Evolutionary conservation across 2,888 invertebrate species (phyloP).

Genomic region (Drosophila birchii): DNA sequence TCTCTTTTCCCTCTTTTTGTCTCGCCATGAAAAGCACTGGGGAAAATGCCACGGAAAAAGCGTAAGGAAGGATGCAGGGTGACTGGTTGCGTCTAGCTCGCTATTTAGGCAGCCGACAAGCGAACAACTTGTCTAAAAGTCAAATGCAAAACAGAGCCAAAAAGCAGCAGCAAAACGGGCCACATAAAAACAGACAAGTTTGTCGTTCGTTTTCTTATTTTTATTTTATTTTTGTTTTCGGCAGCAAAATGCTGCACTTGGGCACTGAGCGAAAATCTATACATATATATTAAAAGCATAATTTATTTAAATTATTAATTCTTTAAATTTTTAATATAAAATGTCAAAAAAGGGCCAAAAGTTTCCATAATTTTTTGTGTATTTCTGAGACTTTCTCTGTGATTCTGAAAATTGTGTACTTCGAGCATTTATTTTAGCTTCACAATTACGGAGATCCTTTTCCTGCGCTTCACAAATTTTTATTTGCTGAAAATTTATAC

Average conservation of each 20-base stretch:
- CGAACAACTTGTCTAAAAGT: slow-evolving; percentile 20
- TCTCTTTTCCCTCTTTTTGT: not conserved
- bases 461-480: not conserved
- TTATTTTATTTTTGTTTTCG: too few species aligned
- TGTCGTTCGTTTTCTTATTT: not conserved
- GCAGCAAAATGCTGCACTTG: not conserved
- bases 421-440: too few species aligned
- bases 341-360: too few species aligned
- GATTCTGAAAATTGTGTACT: not conserved
- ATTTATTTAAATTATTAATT: not conserved
- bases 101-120: slow-evolving; percentile 20
- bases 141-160: slow-evolving; percentile 18
- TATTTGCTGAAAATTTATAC: too few species aligned
- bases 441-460: not conserved
- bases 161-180: slow-evolving; percentile 4
- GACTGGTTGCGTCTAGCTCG: slow-evolving; percentile 1
- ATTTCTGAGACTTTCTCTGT: not conserved
- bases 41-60: not conserved
- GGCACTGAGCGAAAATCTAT: not conserved
- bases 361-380: too few species aligned
- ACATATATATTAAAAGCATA: too few species aligned
- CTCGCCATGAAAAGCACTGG: not conserved
- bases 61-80: not conserved
- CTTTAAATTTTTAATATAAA: too few species aligned
- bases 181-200: slow-evolving; percentile 9